These are phyloP conservation scores for Dasypus novemcinctus DNA, from an alignment of 2,113 vertebrate genomes.

Conservation along the genomic window DNA sequence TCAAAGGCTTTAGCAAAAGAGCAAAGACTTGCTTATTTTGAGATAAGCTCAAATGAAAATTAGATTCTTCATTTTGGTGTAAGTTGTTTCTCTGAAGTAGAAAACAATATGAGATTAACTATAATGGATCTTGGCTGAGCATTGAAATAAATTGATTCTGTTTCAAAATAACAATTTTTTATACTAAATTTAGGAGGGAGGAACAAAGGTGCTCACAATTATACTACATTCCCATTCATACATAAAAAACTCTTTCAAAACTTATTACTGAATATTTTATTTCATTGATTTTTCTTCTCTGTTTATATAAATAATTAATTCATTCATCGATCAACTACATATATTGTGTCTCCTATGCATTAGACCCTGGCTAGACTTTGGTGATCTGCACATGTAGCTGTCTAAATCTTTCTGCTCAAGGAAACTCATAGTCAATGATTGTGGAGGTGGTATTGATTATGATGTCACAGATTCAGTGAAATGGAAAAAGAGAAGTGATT, in stretches of 20 bases:
- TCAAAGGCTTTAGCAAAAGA: neutral
- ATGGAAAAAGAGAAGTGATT: neutral
- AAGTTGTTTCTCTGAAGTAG: neutral
- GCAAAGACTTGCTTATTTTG: neutral
- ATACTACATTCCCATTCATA: neutral
- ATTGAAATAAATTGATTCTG: neutral
- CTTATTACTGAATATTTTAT: neutral
- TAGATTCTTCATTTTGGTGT: neutral
- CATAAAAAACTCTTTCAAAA: neutral
- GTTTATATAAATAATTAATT: neutral
- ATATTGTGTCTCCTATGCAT: neutral
- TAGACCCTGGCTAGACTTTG: neutral
- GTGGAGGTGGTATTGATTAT: neutral
- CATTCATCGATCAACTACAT: neutral
- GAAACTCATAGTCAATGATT: neutral
- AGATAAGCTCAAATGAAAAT: neutral
- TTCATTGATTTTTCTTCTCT: neutral
- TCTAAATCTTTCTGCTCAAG: neutral
- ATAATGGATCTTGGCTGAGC: neutral
- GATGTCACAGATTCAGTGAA: neutral
- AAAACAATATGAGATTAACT: neutral
- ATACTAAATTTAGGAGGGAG: neutral
- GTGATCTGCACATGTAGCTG: neutral
- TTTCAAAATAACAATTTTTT: neutral
- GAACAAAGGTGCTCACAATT: neutral